phyloP scores from a whole-genome alignment of 1,140 invertebrate species.

The Centruroides sculpturatus region DNA sequence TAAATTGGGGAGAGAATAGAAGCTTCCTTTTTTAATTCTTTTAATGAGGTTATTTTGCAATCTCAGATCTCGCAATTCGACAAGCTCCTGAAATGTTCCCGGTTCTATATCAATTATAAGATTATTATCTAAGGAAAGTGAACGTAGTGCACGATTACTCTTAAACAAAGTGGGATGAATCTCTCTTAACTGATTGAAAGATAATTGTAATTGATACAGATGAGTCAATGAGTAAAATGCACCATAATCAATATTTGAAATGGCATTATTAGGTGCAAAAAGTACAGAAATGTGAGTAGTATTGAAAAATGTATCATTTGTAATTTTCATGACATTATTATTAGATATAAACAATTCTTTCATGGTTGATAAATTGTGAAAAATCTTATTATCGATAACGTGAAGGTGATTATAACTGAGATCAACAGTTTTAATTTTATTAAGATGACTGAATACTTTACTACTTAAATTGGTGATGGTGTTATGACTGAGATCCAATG shows the following conservation, averaged over 20 bases:
- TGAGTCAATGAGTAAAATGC: slow-evolving; percentile 54
- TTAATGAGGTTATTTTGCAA: slow-evolving; percentile 68
- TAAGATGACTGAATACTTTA: slow-evolving; percentile 52
- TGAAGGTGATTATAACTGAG: slow-evolving; percentile 77
- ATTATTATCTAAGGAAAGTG: slow-evolving; percentile 81
- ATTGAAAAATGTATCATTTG: slow-evolving; percentile 61
- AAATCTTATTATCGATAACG: slow-evolving; percentile 55
- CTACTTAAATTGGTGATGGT: slow-evolving; percentile 39
- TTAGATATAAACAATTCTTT: slow-evolving; percentile 70
- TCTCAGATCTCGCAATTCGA: slow-evolving; percentile 58
- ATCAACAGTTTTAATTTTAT: slow-evolving; percentile 60
- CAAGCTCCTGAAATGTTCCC: slow-evolving; percentile 57
- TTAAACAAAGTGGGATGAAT: slow-evolving; percentile 57
- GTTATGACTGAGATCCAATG: slow-evolving; percentile 73
- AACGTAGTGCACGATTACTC: slow-evolving; percentile 54
- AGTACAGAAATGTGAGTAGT: slow-evolving; percentile 59
- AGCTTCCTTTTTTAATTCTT: slow-evolving; percentile 56
- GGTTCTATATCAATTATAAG: slow-evolving; percentile 61
- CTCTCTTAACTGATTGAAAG: slow-evolving; percentile 65
- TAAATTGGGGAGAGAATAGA: slow-evolving; percentile 58
- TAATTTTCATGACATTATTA: slow-evolving; percentile 75
- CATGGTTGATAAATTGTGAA: slow-evolving; percentile 57
- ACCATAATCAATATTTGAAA: slow-evolving; percentile 53
- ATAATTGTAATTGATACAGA: slow-evolving; percentile 65
- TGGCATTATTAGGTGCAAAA: slow-evolving; percentile 74